Evolutionary conservation across 2,888 invertebrate species (phyloP).

Genomic region (Calameuta pallipes): DNA sequence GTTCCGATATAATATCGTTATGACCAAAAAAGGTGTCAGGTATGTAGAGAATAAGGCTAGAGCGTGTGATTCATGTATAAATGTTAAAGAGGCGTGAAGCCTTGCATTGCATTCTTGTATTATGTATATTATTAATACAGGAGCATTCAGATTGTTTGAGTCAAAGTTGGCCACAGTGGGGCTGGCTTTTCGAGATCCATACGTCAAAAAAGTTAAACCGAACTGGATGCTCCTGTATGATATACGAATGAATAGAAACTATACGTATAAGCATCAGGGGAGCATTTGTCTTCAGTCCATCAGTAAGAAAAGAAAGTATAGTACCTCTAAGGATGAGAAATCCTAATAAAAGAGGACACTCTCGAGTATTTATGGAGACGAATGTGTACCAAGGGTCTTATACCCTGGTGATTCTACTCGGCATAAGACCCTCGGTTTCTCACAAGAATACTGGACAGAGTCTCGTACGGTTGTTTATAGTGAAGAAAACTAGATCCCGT

Average conservation of each 20-base stretch:
- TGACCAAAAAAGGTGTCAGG: slow-evolving; percentile 19
- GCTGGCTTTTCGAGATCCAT: not conserved
- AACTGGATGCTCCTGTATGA: not conserved
- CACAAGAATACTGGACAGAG: not conserved
- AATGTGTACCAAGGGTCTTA: not conserved
- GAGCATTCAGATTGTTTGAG: not conserved
- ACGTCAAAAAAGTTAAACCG: not conserved
- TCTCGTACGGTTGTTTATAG: not conserved
- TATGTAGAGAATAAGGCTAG: slow-evolving; percentile 45
- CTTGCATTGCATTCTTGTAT: slow-evolving; percentile 24
- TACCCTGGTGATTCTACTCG: not conserved
- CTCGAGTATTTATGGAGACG: not conserved
- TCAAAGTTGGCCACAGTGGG: not conserved
- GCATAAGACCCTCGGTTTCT: not conserved
- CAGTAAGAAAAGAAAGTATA: not conserved
- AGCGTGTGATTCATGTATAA: slow-evolving; percentile 51
- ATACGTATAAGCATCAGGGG: slow-evolving; percentile 23
- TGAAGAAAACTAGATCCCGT: not conserved
- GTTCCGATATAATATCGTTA: slow-evolving; percentile 16
- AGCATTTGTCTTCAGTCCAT: slow-evolving; percentile 21
- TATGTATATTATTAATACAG: slow-evolving; percentile 2
- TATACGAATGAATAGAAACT: slow-evolving; percentile 14
- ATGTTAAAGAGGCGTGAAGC: slow-evolving; percentile 42
- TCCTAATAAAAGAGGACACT: not conserved
- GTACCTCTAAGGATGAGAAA: not conserved